Conservation (phyloP, 64 coral and sea anemone species). For the Trachythela sp. region DNA sequence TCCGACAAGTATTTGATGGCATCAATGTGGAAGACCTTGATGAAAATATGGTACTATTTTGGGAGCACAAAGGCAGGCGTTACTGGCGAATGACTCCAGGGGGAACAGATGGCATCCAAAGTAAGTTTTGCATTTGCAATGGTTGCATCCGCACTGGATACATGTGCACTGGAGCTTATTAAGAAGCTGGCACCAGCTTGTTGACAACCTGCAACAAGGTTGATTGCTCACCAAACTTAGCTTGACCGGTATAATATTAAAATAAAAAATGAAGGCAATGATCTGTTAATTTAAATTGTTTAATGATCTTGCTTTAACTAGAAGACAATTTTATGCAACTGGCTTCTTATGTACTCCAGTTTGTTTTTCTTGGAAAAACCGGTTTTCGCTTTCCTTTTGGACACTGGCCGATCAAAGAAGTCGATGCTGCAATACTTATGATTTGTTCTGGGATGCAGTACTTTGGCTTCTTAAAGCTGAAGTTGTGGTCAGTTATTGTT, state of each 20-base stretch:
- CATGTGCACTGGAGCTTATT: too few species aligned
- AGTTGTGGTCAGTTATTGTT: background rate
- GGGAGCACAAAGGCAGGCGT: conserved; percentile 38
- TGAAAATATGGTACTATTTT: too few species aligned
- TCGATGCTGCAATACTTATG: background rate
- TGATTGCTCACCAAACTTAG: background rate
- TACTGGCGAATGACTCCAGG: background rate
- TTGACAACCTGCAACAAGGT: background rate
- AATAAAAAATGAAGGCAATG: background rate
- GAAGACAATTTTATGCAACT: background rate
- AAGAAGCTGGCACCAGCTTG: background rate
- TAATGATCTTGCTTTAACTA: background rate
- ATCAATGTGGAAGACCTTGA: background rate
- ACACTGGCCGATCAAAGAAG: background rate
- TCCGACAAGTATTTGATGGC: too few species aligned
- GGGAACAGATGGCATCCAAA: conserved; percentile 60
- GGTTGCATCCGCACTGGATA: too few species aligned
- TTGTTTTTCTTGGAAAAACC: background rate
- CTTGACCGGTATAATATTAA: background rate
- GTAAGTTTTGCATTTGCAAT: too few species aligned
- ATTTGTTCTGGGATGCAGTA: background rate
- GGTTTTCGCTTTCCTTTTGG: background rate
- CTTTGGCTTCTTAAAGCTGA: background rate
- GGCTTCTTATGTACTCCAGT: background rate
- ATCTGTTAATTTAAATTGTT: background rate